These are phyloP conservation scores for Tylochromis polylepis DNA, from an alignment of 2,113 vertebrate genomes.

Conservation along the genomic window DNA sequence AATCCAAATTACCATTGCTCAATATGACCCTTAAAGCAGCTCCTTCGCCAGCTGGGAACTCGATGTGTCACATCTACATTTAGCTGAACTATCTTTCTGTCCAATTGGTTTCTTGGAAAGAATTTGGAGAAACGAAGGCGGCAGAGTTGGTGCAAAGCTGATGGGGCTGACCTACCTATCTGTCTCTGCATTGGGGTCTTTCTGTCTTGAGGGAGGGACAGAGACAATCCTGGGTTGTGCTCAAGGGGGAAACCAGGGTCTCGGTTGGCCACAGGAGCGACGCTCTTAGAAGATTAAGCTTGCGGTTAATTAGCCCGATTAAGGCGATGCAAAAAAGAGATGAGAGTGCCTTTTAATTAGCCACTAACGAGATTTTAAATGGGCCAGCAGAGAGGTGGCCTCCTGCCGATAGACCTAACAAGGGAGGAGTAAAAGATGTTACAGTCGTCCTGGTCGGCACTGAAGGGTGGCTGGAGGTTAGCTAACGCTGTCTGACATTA, in stretches of 20 bases:
- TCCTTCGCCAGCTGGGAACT: slow-evolving; percentile 7
- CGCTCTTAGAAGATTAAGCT: slow-evolving; percentile 72
- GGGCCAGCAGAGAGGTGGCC: slow-evolving; percentile 68
- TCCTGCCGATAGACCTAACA: slow-evolving; percentile 57
- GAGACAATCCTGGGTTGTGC: slow-evolving; percentile 60
- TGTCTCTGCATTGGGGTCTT: slow-evolving; percentile 50
- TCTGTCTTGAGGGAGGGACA: slow-evolving; percentile 57
- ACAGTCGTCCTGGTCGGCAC: slow-evolving; percentile 19
- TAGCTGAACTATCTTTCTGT: slow-evolving; percentile 17
- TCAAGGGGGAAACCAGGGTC: slow-evolving; percentile 49
- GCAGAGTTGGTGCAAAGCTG: neutral
- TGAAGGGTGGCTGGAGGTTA: slow-evolving; percentile 45
- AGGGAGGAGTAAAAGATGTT: slow-evolving; percentile 39
- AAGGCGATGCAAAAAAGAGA: slow-evolving; percentile 67
- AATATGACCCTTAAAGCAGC: slow-evolving; percentile 12
- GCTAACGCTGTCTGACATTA: slow-evolving; percentile 10
- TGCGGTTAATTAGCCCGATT: slow-evolving; percentile 73
- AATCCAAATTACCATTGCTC: slow-evolving; percentile 37
- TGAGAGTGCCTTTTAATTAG: slow-evolving; percentile 74
- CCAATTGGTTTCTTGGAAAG: slow-evolving; percentile 45
- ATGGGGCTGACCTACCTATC: slow-evolving; percentile 61
- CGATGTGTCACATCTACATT: slow-evolving; percentile 51
- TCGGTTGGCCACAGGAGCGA: slow-evolving; percentile 56
- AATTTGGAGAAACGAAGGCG: slow-evolving; percentile 22
- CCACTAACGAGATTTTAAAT: slow-evolving; percentile 76